Conservation (phyloP, 2,797 vertebrate species). For the Nyctalus aviator region DNA sequence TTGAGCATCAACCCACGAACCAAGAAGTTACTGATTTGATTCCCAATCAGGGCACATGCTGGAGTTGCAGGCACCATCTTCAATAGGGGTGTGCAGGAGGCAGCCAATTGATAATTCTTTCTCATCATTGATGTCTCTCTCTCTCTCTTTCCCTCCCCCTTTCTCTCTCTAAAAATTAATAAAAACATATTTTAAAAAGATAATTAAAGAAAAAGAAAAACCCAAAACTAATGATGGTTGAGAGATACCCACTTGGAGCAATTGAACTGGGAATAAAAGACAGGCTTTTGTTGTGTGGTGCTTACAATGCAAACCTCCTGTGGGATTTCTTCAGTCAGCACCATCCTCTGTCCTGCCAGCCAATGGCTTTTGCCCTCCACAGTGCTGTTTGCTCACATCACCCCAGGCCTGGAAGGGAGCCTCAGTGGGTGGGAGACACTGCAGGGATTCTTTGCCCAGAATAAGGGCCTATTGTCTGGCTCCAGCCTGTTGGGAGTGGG, state of each 20-base stretch:
- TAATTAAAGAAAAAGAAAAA: constrained; percentile 22
- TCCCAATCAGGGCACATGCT: neutral
- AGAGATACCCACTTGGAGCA: neutral
- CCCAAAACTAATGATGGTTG: neutral
- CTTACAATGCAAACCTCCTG: constrained; percentile 42
- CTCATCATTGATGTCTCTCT: neutral
- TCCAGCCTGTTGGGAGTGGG: constrained; percentile 37
- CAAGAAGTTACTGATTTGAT: neutral
- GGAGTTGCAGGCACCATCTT: neutral
- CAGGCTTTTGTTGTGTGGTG: constrained; percentile 9
- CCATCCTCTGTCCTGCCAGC: constrained; percentile 12
- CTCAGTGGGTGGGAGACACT: constrained; percentile 71
- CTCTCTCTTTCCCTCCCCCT: neutral
- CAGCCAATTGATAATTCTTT: neutral
- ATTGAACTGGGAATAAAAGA: neutral
- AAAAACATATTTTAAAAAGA: no score
- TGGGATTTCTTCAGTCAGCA: constrained; percentile 17
- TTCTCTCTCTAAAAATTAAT: neutral
- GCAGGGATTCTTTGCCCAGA: constrained; percentile 73
- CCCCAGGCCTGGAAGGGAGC: constrained; percentile 40
- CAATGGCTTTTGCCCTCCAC: constrained; percentile 18
- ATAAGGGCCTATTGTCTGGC: constrained; percentile 77
- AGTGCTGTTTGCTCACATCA: constrained; percentile 33
- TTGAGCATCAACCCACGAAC: no score
- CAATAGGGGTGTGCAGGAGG: neutral